Conservation (phyloP, 2,113 vertebrate species). For the Datnioides undecimradiatus region DNA sequence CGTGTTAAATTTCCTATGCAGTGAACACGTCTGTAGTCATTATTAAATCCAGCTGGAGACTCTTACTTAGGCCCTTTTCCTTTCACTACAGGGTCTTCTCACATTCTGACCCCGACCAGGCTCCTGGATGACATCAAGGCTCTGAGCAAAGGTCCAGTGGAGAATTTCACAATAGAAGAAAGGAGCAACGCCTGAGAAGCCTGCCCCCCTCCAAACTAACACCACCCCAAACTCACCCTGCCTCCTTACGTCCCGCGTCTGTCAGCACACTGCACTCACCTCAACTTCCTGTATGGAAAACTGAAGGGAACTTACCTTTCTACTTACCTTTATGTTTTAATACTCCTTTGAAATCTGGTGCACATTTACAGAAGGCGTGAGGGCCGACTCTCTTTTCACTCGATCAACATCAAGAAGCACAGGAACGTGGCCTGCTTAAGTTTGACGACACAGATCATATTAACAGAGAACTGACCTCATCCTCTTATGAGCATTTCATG, state of each 20-base stretch:
- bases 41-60: not conserved
- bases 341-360: constrained; percentile 30
- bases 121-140: constrained; percentile 94
- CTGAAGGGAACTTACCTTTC: constrained; percentile 71
- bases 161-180: constrained; percentile 87
- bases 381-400: not conserved
- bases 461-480: constrained; percentile 24
- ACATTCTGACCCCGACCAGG: constrained; percentile 91
- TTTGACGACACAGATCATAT: constrained; percentile 4
- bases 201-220: not conserved
- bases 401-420: not conserved
- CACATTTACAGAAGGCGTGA: constrained; percentile 36
- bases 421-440: not conserved
- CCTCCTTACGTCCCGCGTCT: not conserved
- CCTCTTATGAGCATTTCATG: not conserved
- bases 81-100: constrained; percentile 90
- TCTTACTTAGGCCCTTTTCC: not conserved
- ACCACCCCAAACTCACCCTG: not conserved
- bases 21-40: not conserved
- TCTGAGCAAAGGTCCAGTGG: constrained; percentile 90
- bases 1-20: not conserved
- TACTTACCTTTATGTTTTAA: constrained; percentile 35
- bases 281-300: constrained; percentile 32
- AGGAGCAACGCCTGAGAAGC: constrained; percentile 61
- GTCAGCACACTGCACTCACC: constrained; percentile 55